Base-by-base conservation (phyloP, 2,113 vertebrate genomes). In the Tor tambroides region DNA sequence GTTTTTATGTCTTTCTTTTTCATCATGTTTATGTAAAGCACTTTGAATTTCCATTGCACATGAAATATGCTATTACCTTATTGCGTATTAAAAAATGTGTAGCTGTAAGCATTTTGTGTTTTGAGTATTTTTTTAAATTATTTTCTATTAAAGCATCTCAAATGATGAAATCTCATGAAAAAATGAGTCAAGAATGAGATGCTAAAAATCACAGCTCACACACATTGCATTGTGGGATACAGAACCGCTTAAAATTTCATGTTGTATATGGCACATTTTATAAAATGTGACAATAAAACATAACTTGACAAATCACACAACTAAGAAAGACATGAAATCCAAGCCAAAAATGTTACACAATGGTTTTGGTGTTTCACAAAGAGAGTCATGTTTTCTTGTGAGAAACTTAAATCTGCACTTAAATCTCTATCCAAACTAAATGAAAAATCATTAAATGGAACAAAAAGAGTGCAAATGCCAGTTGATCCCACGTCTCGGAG, bases 401-500 rank as follows among this genome's bases (percentile, higher is more conserved):
- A n/a, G 35, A n/a, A 10, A 41, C 4, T 72, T 72, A 38, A 38
- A 15, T 49, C 6, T 28, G 23, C 38, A 46, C 23, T 76, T 76
- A 26, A 76, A 76, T 76, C 72, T 46, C 41, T 46, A 46, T 28
- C n/a, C 41, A 28, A 46, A 76, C 41, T 17, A 75, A 46, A 49
- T 2, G 1, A 35, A 23, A 11, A 61, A 77, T 46, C 83, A 63
- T 2, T 46, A 28, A 41, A 19, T 28, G 35, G 72, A 61, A 78
- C 59, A 77, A 56, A 83, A 85, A 59, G 35, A 71, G 54, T 26
- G 30, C 65, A 89, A 86, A 86, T 84, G 51, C 88, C 72, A 5
- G 41, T 59, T 74, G 85, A 89, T 84, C 49, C 80, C 30, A 32
- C 0, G 28, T 75, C 54, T 89, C 17, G 1, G 74, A 84, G 80